Base-by-base conservation (phyloP, 2,888 invertebrate genomes). In the Hedychridium roseum region DNA sequence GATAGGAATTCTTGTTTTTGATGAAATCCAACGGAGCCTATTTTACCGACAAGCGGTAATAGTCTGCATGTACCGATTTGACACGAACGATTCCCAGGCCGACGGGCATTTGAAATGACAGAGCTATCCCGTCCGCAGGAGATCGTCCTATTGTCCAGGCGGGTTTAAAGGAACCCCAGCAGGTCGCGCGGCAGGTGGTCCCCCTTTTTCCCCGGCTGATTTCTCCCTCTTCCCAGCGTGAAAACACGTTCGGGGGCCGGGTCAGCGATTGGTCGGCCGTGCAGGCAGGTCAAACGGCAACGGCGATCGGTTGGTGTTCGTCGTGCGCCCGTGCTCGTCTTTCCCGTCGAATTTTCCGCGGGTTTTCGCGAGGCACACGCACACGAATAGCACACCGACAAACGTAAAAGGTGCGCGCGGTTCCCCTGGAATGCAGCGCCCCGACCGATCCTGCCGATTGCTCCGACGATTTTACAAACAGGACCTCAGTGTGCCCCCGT, bases 281-380 rank as follows among this genome's bases (percentile, higher is more conserved):
- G 37, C 61, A 64, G 69, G 62, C 73, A 67, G 72, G 72, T 72
- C 73, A 72, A 72, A 67, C 69, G 57, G 62, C 70, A 63, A 55
- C 52, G 62, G n/a, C n/a, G 68, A 59, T 70, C 70, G 68, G 59
- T 64, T 60, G 63, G 57, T 50, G 64, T 66, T 61, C 54, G 59
- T 56, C 66, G 30, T 41, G 37, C 47, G 43, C 43, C 43, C 42
- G 45, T 20, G 48, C 23, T 34, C 23, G 42, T 15, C 27, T 21
- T 20, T 20, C 21, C 21, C 14, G 51, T 45, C 42, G 48, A 12
- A 42, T 50, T 37, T 47, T 41, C 40, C 41, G 16, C n/a, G 36
- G 20, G 15, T 21, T 30, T 18, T 27, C 16, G 12, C 27, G 15
- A 16, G 40, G 6, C 18, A 14, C 38, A 35, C 35, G 2, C n/a